Evolutionary conservation across 2,797 vertebrate species (phyloP).

Genomic region (Phoxinus dragarum): DNA sequence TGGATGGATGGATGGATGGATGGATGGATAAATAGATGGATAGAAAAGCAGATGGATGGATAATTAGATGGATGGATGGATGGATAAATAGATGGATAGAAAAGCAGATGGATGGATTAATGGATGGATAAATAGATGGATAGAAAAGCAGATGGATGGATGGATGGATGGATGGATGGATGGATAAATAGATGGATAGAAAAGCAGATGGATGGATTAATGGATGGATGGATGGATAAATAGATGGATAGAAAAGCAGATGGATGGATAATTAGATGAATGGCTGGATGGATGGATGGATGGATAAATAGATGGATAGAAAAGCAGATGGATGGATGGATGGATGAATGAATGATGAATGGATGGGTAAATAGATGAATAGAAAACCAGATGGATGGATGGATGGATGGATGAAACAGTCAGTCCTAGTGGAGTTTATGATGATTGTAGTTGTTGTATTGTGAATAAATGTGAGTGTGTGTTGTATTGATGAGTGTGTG

Average conservation of each 20-base stretch:
- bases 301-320: accelerated
- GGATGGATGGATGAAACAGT: not conserved
- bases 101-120: not conserved
- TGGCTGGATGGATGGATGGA: too few relatives aligned
- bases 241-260: not conserved
- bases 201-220: too few relatives aligned
- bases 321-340: not conserved
- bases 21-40: too few relatives aligned
- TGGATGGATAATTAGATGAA: too few relatives aligned
- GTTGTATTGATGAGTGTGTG: not conserved
- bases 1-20: too few relatives aligned
- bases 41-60: too few relatives aligned
- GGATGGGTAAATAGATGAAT: too few relatives aligned
- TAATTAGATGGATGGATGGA: too few relatives aligned
- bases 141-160: not conserved
- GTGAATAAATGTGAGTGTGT: not conserved
- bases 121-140: accelerated
- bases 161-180: too few relatives aligned
- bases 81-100: too few relatives aligned
- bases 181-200: not conserved
- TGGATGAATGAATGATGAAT: not conserved
- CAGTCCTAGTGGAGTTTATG: not conserved
- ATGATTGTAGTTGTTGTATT: not conserved
- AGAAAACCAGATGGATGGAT: too few relatives aligned
- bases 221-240: not conserved